A percentile compares a stretch with the other conserved stretches of the same genome.
These are phyloP conservation scores for Caenorhabditis sp. DNA, from an alignment of 2,888 invertebrate species.

Conservation along the genomic window DNA sequence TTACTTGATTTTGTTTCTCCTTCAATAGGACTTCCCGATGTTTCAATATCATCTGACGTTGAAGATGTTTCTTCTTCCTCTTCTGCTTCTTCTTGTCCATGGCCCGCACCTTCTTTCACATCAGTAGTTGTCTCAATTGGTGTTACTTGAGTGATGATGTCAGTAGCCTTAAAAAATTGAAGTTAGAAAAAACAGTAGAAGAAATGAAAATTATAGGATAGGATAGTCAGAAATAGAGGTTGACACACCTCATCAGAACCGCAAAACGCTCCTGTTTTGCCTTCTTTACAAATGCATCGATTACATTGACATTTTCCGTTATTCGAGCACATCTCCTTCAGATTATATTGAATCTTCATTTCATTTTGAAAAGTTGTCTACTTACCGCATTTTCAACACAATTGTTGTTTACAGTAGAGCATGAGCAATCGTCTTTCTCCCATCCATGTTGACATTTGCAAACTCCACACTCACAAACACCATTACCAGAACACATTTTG, in stretches of 20 bases:
- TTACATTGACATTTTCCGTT: constrained; percentile 68
- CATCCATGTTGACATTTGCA: constrained; percentile 66
- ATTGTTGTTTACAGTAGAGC: constrained; percentile 48
- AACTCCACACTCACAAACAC: constrained; percentile 63
- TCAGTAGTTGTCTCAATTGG: constrained; percentile 2
- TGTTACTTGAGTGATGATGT: neutral
- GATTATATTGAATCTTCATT: neutral
- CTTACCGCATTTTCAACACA: constrained; percentile 63
- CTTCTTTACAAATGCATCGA: constrained; percentile 64
- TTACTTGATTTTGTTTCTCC: neutral
- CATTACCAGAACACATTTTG: constrained; percentile 59
- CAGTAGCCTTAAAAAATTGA: neutral
- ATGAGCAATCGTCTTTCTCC: constrained; percentile 62
- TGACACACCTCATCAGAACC: constrained; percentile 43
- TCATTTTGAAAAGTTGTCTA: neutral
- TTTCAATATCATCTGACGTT: neutral
- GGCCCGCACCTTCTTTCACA: neutral
- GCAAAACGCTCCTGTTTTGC: constrained; percentile 66
- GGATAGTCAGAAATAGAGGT: too few species aligned
- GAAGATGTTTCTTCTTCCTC: neutral
- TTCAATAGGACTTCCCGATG: constrained; percentile 4
- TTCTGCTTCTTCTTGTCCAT: neutral
- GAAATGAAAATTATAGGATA: too few species aligned
- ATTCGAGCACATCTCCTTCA: constrained; percentile 61
- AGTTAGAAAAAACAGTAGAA: neutral